A percentile compares a stretch with the other conserved stretches of the same genome.
Conservation (phyloP, 37 sponge, comb jelly and placozoan species). For the Hormiphora californensis region DNA sequence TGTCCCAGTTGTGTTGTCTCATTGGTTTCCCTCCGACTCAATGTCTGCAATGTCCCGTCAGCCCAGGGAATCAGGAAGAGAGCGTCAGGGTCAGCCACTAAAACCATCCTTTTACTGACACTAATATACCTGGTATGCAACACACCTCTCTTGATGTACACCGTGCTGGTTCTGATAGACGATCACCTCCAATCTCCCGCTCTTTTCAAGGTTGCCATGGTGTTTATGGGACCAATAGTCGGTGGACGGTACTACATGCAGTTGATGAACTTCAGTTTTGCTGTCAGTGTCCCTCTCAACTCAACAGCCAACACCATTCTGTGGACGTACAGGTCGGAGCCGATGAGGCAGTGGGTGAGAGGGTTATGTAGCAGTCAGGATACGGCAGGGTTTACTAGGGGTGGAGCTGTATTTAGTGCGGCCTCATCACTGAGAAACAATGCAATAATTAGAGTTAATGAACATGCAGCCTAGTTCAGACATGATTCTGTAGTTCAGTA, state of each 20-base stretch:
- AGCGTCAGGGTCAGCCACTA: not conserved
- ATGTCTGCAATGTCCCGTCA: not conserved
- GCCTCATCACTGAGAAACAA: too few relatives aligned
- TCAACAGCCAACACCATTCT: not conserved
- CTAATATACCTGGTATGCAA: not conserved
- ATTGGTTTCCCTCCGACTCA: not conserved
- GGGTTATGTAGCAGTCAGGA: not conserved
- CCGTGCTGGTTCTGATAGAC: too few relatives aligned
- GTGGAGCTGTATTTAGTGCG: too few relatives aligned
- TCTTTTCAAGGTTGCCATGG: not conserved
- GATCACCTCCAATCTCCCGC: too few relatives aligned
- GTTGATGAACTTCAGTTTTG: not conserved
- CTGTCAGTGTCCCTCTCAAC: not conserved
- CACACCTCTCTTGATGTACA: not conserved
- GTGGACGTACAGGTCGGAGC: not conserved
- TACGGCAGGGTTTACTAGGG: too few relatives aligned
- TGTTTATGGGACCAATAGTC: not conserved
- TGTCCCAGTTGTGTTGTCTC: not conserved
- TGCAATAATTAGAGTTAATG: too few relatives aligned
- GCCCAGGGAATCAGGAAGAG: not conserved
- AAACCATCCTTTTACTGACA: not conserved
- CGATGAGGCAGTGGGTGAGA: not conserved
- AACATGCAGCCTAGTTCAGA: too few relatives aligned
- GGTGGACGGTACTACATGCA: not conserved
- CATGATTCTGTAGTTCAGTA: too few relatives aligned